Evolutionary conservation across 1,140 invertebrate species (phyloP), one percentile per base, ranked within the genome.

Genomic region (Sipha flava): DNA sequence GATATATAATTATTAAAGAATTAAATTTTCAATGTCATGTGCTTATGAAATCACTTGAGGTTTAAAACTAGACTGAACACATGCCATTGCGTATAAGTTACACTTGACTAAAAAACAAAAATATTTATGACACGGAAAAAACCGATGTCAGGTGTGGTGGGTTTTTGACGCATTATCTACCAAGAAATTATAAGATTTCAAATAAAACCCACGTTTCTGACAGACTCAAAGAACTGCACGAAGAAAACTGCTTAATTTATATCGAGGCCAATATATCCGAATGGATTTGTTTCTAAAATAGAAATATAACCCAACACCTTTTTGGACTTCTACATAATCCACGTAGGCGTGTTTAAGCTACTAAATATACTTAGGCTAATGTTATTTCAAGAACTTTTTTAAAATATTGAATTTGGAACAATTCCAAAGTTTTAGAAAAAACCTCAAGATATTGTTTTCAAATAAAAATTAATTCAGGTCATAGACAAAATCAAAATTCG

Each of bases 201-300:
- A 31, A 49, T 37, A 21, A 47, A 14, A 47, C 79, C 79, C 79
- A 52, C 62, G 59, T 64, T 52, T n/a, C 43, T n/a, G 45, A 49
- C 57, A 23, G 45, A 45, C 43, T 68, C 47, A 21, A 52, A 80
- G 79, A 80, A 47, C 59, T 34, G 59, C 59, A 72, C 79, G 59
- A 43, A 45, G 45, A 64, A 57, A 64, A 73, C 21, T 40, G 54
- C 16, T 31, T 52, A 31, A 68, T 79, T 79, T 43, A 54, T 79
- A 81, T 81, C 73, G 72, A 73, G 77, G 47, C 57, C 23, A 82
- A 72, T 79, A 54, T 21, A 10, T 49, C 52, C n/a, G 4, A 77
- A 40, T 26, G 66, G 77, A 64, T 70, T 68, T 66, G 45, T 43
- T 43, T 54, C 49, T 57, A 72, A 66, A 81, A 49, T 59, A 47